Evolutionary conservation across 2,888 invertebrate genomes (phyloP).

Genomic region (Tachina grossa): DNA sequence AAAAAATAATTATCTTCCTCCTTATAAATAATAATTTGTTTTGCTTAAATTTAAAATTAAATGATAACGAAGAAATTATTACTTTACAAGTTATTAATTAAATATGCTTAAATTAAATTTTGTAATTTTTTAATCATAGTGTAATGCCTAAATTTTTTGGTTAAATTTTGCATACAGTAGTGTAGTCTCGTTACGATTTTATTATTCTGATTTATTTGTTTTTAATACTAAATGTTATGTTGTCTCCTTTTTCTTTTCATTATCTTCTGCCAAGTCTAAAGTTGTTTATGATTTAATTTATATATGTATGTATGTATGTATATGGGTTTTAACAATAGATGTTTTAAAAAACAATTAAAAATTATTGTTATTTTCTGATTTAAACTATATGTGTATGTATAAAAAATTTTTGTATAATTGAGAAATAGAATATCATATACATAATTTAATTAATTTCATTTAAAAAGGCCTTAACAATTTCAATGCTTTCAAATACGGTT

Average conservation of each 20-base stretch:
- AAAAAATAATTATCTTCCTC: constrained; percentile 1
- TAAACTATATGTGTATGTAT: constrained; percentile 14
- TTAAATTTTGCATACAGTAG: constrained; percentile 66
- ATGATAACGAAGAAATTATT: constrained; percentile 37
- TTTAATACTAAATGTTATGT: constrained; percentile 66
- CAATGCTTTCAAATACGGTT: constrained; percentile 59
- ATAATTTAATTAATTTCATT: constrained; percentile 64
- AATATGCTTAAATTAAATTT: constrained; percentile 34
- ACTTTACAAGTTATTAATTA: constrained; percentile 42
- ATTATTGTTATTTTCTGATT: constrained; percentile 69
- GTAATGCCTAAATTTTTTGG: constrained; percentile 67
- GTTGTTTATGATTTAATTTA: constrained; percentile 44
- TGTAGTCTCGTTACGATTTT: constrained; percentile 51
- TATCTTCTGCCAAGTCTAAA: constrained; percentile 56
- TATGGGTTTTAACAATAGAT: constrained; percentile 67
- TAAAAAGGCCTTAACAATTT: constrained; percentile 71
- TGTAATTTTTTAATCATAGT: constrained; percentile 57
- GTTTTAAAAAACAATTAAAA: constrained; percentile 60
- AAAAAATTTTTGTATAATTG: constrained; percentile 64
- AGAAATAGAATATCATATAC: constrained; percentile 55
- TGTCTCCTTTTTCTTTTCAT: constrained; percentile 54
- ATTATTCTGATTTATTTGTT: constrained; percentile 27
- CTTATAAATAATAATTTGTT: constrained; percentile 51
- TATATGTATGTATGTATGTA: background rate
- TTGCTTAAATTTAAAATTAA: constrained; percentile 53